Evolutionary conservation across 1,140 invertebrate species (phyloP).

Genomic region (Streblospio benedicti): DNA sequence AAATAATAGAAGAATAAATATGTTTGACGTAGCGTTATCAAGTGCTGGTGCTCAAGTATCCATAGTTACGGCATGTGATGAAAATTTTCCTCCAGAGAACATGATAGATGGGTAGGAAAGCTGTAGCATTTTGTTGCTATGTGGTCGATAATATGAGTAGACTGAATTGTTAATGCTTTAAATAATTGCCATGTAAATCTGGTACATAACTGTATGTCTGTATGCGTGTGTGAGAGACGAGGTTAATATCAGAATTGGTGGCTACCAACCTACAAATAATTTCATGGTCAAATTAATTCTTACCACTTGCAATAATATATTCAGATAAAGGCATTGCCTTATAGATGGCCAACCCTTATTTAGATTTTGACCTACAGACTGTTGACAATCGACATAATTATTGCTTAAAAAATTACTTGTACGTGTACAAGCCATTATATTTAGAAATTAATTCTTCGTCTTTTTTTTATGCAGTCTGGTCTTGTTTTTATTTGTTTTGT

Average conservation of each 20-base stretch:
- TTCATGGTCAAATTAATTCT: not conserved
- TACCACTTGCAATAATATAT: no score
- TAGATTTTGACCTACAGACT: no score
- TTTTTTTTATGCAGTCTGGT: no score
- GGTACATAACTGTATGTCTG: no score
- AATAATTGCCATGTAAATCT: not conserved
- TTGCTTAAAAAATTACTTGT: no score
- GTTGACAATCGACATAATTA: no score
- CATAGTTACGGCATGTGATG: not conserved
- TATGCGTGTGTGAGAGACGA: not conserved
- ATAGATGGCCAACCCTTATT: no score
- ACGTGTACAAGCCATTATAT: no score
- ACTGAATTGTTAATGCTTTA: not conserved
- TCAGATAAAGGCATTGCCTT: no score
- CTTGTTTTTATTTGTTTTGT: no score
- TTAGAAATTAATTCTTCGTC: no score
- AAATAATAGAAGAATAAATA: no score
- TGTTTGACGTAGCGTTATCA: not conserved
- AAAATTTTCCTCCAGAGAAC: conserved; percentile 1
- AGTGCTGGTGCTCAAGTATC: not conserved
- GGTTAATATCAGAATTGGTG: not conserved
- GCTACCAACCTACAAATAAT: not conserved
- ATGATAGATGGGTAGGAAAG: conserved; percentile 2
- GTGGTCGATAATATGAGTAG: not conserved
- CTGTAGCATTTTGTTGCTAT: not conserved